A percentile compares a stretch with the other conserved stretches of the same genome.
phyloP scores from a whole-genome alignment of 2,797 vertebrate genomes.

The Ptychadena robeensis region DNA sequence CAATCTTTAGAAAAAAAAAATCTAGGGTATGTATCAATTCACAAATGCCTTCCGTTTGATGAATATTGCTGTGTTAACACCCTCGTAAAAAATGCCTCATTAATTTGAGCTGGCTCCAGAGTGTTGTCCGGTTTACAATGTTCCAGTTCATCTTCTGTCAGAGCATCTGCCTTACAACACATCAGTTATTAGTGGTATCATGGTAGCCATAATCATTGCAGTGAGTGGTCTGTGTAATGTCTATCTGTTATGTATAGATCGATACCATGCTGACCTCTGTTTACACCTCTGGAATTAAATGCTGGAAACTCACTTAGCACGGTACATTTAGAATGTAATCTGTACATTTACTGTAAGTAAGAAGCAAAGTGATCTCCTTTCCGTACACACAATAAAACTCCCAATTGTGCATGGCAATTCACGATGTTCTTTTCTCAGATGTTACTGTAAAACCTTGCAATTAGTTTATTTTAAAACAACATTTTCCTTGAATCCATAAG shows the following conservation, averaged over 20 bases:
- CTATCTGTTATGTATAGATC: constrained; percentile 32
- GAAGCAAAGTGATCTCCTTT: background rate
- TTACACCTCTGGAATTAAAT: constrained; percentile 40
- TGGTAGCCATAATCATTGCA: constrained; percentile 6
- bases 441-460: background rate
- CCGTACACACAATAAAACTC: background rate
- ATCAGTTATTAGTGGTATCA: constrained; percentile 29
- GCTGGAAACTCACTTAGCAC: background rate
- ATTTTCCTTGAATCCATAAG: background rate
- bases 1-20: background rate
- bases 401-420: background rate
- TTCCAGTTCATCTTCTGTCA: constrained; percentile 43
- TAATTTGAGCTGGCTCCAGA: constrained; percentile 45
- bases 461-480: background rate
- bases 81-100: constrained; percentile 50
- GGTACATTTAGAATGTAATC: background rate
- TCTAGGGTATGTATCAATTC: constrained; percentile 13
- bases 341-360: background rate
- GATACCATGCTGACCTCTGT: constrained; percentile 39
- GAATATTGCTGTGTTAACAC: constrained; percentile 50
- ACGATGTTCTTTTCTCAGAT: background rate
- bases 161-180: constrained; percentile 42
- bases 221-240: constrained; percentile 1
- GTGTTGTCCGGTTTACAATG: constrained; percentile 23
- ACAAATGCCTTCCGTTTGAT: constrained; percentile 31